Evolutionary conservation across 2,113 vertebrate genomes (phyloP), one percentile per base, ranked within the genome.

Genomic region (Colinus virginianus): DNA sequence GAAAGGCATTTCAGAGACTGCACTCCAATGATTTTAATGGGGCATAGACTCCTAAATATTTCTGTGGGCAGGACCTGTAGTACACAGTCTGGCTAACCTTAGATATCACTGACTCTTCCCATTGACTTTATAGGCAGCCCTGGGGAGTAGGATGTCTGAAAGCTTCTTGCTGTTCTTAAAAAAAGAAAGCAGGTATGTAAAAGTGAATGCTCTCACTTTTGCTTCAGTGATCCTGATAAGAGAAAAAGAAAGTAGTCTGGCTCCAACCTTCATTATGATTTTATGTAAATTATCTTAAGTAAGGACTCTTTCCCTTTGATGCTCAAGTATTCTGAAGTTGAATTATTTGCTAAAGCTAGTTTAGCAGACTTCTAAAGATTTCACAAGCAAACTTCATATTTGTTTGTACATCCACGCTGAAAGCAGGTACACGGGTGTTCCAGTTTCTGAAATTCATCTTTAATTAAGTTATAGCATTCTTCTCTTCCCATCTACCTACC

Each of bases 211-310:
- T 53, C 78, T 85, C 82, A 77, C 91, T 95, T 96, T 82, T 84
- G 90, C 91, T 95, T 94, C 94, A 91, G 85, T 94, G 90, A 64
- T 87, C 90, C 78, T 90, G 93, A 95, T 94, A 96, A 91, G 76
- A 91, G 81, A 93, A 92, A 91, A 94, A 90, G 38, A 82, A 90
- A 92, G 92, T 92, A 93, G 88, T 93, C 87, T 96, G 91, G 71
- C 84, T 84, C 80, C 91, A 93, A 77, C 12, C 66, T 85, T 92
- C 94, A 96, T 96, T 96, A 96, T 68, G 49, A 80, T 90, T 96
- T 96, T 74, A 95, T 95, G 59, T 87, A 94, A 79, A 93, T 94
- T 67, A 83, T 45, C 74, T 87, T 80, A 90, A 89, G 81, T 46
- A 59, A 75, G 36, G 32, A 71, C 83, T 85, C 82, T 92, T 89